phyloP scores from a whole-genome alignment of 2,888 invertebrate genomes.

The Meghimatium bilineatum region DNA sequence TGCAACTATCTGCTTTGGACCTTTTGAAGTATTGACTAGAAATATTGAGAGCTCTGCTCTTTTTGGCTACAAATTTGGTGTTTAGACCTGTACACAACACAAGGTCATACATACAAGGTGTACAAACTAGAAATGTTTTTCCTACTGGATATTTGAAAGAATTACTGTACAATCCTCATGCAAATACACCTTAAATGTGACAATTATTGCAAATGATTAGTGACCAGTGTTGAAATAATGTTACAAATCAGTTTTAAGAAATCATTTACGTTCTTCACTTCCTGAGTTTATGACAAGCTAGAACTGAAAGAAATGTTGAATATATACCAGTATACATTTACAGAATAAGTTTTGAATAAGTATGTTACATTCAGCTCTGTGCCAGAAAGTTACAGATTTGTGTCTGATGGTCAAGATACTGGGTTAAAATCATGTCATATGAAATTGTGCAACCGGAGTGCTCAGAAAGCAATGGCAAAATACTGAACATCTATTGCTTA shows the following conservation, averaged over 20 bases:
- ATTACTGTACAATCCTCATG: not conserved
- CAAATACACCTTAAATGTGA: not conserved
- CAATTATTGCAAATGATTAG: not conserved
- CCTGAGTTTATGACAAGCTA: constrained; percentile 20
- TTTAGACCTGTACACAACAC: not conserved
- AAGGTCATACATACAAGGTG: not conserved
- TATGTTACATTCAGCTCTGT: not conserved
- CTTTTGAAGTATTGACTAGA: too few species aligned
- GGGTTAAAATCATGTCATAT: too few species aligned
- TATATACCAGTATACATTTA: too few species aligned
- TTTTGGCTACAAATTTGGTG: too few species aligned
- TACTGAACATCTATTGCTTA: too few species aligned
- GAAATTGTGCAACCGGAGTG: too few species aligned
- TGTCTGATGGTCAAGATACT: too few species aligned
- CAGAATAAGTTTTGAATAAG: not conserved
- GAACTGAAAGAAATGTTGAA: not conserved
- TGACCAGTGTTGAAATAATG: not conserved
- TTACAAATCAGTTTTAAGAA: not conserved
- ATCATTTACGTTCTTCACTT: not conserved
- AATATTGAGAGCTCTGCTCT: too few species aligned
- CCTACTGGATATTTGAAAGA: not conserved
- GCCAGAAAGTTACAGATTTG: too few species aligned
- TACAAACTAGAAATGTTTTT: not conserved
- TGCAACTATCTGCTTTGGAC: too few species aligned
- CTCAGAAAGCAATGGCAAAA: too few species aligned